A percentile compares a stretch with the other conserved stretches of the same genome.
These are phyloP conservation scores for Tauraco erythrolophus DNA, from an alignment of 2,113 vertebrate genomes.

Conservation along the genomic window DNA sequence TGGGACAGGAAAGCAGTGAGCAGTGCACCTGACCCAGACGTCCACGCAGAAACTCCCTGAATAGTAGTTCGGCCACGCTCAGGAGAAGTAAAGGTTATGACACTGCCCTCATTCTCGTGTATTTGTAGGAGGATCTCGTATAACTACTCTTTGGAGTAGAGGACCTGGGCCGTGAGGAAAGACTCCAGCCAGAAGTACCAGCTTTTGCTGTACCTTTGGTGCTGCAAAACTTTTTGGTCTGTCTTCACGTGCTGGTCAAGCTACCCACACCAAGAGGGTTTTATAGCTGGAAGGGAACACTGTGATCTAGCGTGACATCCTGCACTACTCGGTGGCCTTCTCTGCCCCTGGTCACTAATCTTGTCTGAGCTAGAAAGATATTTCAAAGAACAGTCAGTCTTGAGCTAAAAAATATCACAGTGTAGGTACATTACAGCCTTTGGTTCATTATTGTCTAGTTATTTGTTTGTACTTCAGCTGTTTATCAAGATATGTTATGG, in stretches of 20 bases:
- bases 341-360: not conserved
- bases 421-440: not conserved
- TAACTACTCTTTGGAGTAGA: not conserved
- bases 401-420: not conserved
- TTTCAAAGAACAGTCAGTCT: not conserved
- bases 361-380: not conserved
- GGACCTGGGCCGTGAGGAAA: not conserved
- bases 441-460: constrained; percentile 24
- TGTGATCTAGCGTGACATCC: not conserved
- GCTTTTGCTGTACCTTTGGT: not conserved
- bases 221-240: not conserved
- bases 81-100: not conserved
- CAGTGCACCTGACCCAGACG: not conserved
- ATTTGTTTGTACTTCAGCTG: constrained; percentile 30
- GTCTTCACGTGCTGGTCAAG: not conserved
- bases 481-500: not conserved
- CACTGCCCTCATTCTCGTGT: not conserved
- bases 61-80: not conserved
- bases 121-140: not conserved
- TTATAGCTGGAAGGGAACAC: not conserved
- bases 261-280: not conserved
- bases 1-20: not conserved
- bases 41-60: not conserved
- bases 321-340: not conserved
- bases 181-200: not conserved